A percentile compares a stretch with the other conserved stretches of the same genome.
Evolutionary conservation across 1,140 invertebrate genomes (phyloP).

Genomic region (Drosophila littoralis): DNA sequence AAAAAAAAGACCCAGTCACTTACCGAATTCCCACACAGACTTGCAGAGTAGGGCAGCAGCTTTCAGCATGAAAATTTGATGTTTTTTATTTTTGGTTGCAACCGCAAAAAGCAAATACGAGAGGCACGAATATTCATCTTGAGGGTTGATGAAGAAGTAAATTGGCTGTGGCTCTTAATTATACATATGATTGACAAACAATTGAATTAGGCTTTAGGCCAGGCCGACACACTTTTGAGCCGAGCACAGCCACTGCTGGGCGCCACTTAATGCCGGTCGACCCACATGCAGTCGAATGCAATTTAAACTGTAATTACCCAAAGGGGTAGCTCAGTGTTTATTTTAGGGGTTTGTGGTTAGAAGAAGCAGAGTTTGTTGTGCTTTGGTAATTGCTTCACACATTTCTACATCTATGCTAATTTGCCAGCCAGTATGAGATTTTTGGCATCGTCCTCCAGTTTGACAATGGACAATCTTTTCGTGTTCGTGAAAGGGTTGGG

Average conservation of each 20-base stretch:
- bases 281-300: constrained; percentile 35
- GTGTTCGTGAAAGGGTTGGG: neutral
- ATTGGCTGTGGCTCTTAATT: constrained; percentile 27
- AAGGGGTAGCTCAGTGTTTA: constrained; percentile 1
- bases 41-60: neutral
- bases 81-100: neutral
- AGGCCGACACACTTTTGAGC: neutral
- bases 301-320: constrained; percentile 23
- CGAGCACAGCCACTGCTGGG: no score
- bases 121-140: neutral
- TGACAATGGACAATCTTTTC: constrained; percentile 14
- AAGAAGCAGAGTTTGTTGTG: constrained; percentile 31
- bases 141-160: constrained; percentile 1
- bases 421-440: constrained; percentile 59
- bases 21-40: neutral
- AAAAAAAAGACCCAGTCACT: neutral
- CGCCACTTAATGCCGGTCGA: no score
- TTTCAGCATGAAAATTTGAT: neutral
- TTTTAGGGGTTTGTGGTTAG: neutral
- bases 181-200: constrained; percentile 62
- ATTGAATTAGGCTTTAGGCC: constrained; percentile 51
- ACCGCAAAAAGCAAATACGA: constrained; percentile 4
- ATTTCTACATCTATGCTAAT: constrained; percentile 74
- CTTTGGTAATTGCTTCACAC: constrained; percentile 74
- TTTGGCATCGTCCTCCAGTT: constrained; percentile 40